These are phyloP conservation scores for Zaprionus africanus DNA, from an alignment of 1,140 invertebrate species.

Conservation along the genomic window DNA sequence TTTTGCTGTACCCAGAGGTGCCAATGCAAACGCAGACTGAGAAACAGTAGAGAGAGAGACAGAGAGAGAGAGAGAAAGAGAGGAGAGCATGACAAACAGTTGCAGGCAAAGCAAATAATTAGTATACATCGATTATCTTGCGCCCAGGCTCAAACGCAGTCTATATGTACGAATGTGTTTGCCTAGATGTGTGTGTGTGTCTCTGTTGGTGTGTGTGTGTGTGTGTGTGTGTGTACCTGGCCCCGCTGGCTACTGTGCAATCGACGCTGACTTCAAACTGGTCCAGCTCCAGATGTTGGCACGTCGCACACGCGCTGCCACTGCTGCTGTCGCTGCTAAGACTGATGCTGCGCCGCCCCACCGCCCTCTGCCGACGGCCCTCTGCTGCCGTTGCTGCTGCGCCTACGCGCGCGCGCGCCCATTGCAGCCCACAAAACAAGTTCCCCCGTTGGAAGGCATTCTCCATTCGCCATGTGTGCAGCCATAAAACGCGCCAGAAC, in stretches of 20 bases:
- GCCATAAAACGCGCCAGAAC: slow-evolving; percentile 72
- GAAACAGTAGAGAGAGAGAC: not conserved
- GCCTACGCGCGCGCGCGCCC: slow-evolving; percentile 68
- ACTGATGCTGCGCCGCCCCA: not conserved
- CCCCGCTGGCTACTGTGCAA: slow-evolving; percentile 60
- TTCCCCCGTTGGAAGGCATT: slow-evolving; percentile 53
- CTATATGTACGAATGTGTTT: not conserved
- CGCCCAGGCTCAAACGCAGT: slow-evolving; percentile 48
- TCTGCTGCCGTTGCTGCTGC: slow-evolving; percentile 44
- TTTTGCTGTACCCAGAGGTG: slow-evolving; percentile 69
- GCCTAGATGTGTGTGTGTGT: not conserved
- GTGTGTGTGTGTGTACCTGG: slow-evolving; percentile 45
- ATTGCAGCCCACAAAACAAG: slow-evolving; percentile 72
- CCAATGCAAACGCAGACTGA: slow-evolving; percentile 10
- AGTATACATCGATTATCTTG: slow-evolving; percentile 83
- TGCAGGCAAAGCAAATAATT: slow-evolving; percentile 82
- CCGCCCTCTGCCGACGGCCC: not conserved
- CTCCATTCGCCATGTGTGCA: slow-evolving; percentile 62
- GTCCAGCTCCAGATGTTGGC: slow-evolving; percentile 77
- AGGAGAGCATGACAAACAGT: slow-evolving; percentile 75
- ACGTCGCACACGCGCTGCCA: slow-evolving; percentile 69
- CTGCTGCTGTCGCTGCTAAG: slow-evolving; percentile 15
- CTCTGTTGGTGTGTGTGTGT: not conserved
- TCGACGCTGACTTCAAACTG: slow-evolving; percentile 55
- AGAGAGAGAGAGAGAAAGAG: not conserved